Evolutionary conservation across 2,113 vertebrate species (phyloP), one percentile per base, ranked within the genome.

Genomic region (Sterrhoptilus dennistouni): DNA sequence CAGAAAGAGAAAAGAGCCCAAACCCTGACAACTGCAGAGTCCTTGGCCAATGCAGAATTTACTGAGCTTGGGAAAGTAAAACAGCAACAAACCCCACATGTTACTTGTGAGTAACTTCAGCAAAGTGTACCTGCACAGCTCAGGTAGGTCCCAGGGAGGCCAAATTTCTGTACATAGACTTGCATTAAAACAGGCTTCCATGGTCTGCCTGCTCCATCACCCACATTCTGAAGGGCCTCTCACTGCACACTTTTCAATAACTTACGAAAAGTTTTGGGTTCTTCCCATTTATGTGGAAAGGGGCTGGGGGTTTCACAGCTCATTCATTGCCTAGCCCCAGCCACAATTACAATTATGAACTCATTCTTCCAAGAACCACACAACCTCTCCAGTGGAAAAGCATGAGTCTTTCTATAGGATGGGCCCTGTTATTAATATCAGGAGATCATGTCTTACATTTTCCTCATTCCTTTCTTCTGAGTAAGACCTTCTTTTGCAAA

Each of bases 381-480:
- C 24, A 85, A 59, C 8, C 9, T 35, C 54, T 40, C 27, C 23
- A 47, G 33, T 61, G 65, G 89, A 84, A 87, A 33, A 89, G n/a
- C 28, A 2, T 1, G 9, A 79, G 49, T 27, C 70, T 27, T 76
- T 69, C 74, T 64, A 44, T 4, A 83, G 77, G 52, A 93, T 53
- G 14, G 33, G 80, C 76, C 79, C 56, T 84, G 87, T 45, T 66
- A 82, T 60, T 83, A 76, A 4, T 72, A 93, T 61, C 59, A 74
- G 81, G 60, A 94, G 78, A 87, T 81, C 25, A 40, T 40, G 63
- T 76, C 84, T 83, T 49, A 36, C 33, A 28, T 74, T 82, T 91
- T 76, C 83, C 93, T 89, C 94, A 93, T 92, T 96, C 91, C 66
- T 72, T 79, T 91, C 84, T 61, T 53, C 84, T 94, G 82, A 95